Evolutionary conservation across 2,797 vertebrate genomes (phyloP).

Genomic region (Sebastes iracundus): DNA sequence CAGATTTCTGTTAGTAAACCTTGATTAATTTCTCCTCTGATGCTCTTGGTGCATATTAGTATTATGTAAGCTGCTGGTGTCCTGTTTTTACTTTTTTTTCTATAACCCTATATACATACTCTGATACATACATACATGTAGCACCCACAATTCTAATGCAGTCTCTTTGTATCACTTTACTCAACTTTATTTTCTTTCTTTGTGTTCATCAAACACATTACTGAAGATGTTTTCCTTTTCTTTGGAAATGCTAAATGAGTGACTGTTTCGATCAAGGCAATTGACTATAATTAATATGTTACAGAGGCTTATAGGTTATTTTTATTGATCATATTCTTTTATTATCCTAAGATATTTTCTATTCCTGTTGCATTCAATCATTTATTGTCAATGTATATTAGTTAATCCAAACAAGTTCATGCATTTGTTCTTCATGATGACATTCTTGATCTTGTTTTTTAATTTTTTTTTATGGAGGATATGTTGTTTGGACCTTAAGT

Average conservation of each 20-base stretch:
- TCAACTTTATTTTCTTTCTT: slow-evolving; percentile 14
- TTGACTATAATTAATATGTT: not conserved
- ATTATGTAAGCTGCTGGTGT: slow-evolving; percentile 14
- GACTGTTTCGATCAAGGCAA: not conserved
- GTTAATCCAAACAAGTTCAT: not conserved
- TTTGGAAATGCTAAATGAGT: not conserved
- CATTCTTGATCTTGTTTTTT: not conserved
- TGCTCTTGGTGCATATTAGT: slow-evolving; percentile 19
- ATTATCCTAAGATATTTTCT: not conserved
- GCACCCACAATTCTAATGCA: not conserved
- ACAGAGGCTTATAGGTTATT: not conserved
- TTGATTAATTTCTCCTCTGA: slow-evolving; percentile 51
- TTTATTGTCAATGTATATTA: not conserved
- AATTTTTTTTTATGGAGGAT: not conserved
- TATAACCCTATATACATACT: not conserved
- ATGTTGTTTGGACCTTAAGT: not conserved
- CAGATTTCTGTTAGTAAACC: slow-evolving; percentile 57
- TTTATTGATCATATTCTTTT: not conserved
- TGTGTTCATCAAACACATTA: slow-evolving; percentile 26
- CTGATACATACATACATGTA: not conserved
- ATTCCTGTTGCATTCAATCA: not conserved
- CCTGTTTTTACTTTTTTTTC: not conserved
- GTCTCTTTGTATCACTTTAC: not conserved
- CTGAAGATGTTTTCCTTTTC: slow-evolving; percentile 14
- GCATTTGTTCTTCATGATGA: not conserved